Base-by-base conservation (phyloP, 2,797 vertebrate genomes). In the Echiichthys vipera region DNA sequence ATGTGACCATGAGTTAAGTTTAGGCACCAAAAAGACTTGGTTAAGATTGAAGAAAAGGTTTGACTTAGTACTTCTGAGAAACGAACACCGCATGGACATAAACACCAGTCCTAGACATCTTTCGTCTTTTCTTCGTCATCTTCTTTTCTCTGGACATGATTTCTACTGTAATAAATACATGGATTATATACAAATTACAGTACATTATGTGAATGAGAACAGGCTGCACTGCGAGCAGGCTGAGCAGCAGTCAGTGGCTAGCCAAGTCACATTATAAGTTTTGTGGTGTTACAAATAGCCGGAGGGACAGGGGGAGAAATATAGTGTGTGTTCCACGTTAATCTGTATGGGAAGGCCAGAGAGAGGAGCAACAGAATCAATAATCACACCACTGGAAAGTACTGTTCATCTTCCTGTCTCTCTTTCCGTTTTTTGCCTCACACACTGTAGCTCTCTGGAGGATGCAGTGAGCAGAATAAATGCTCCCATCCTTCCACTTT, bases 321-420 rank as follows among this genome's bases (percentile, higher is more conserved):
- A 49, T 17, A 59, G 32, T 30, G 72, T 70, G 75, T 74, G 74
- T 40, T 61, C 65, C 55, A 82, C 72, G 65, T 79, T 73, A 80
- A 81, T 77, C 30, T 78, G 82, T 17, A 20, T 24, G 49, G 45
- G 80, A 69, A 78, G 80, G 77, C 30, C 77, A 67, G 12, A 50
- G 39, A 70, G 45, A 58, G 32, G 65, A 78, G 68, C 76, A 82
- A 46, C 74, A 39, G 63, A 77, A 88, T 85, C 77, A 37, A 84
- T 90, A 80, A 73, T 62, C 72, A 43, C 58, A 34, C 66, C 20
- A 46, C 70, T 67, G 78, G 46, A 77, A 62, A 74, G 73, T 45
- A 51, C 53, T 14, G 50, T 61, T 56, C 58, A 17, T 67, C 53
- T 30, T 65, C 24, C n/a, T 36, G 45, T 27, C n/a, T n/a, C 24